Evolutionary conservation across 2,113 vertebrate species (phyloP).

Genomic region (Tenebrosternarchus preto): DNA sequence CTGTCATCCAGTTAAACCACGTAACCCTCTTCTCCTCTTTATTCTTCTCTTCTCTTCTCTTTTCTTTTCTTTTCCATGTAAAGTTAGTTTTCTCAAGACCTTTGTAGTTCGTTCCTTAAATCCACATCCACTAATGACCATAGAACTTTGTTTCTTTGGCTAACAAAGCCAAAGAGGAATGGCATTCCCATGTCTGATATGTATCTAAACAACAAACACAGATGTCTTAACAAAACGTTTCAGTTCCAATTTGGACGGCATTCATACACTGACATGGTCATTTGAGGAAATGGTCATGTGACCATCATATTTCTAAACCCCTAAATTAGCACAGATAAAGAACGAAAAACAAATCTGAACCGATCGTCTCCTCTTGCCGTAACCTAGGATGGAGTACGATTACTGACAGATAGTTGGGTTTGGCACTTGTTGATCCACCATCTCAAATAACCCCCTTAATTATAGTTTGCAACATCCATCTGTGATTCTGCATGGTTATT

Average conservation of each 20-base stretch:
- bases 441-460: slow-evolving; percentile 62
- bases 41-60: too few species aligned
- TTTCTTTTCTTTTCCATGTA: background rate
- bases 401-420: slow-evolving; percentile 61
- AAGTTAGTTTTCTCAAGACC: background rate
- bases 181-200: slow-evolving; percentile 19
- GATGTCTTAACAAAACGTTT: slow-evolving; percentile 7
- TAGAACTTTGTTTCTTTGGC: background rate
- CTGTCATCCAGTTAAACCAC: background rate
- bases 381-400: background rate
- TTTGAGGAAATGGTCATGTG: slow-evolving; percentile 7
- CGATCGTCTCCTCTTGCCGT: background rate
- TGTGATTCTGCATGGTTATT: slow-evolving; percentile 25
- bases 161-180: slow-evolving; percentile 14
- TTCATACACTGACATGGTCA: slow-evolving; percentile 16
- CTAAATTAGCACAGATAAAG: slow-evolving; percentile 20
- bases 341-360: slow-evolving; percentile 29
- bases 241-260: background rate
- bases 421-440: slow-evolving; percentile 24
- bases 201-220: slow-evolving; percentile 27
- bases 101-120: background rate
- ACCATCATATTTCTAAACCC: background rate
- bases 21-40: background rate
- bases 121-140: background rate
- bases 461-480: slow-evolving; percentile 50